Evolutionary conservation across 2,797 vertebrate species (phyloP), one percentile per base, ranked within the genome.

Genomic region (Valencia hispanica): DNA sequence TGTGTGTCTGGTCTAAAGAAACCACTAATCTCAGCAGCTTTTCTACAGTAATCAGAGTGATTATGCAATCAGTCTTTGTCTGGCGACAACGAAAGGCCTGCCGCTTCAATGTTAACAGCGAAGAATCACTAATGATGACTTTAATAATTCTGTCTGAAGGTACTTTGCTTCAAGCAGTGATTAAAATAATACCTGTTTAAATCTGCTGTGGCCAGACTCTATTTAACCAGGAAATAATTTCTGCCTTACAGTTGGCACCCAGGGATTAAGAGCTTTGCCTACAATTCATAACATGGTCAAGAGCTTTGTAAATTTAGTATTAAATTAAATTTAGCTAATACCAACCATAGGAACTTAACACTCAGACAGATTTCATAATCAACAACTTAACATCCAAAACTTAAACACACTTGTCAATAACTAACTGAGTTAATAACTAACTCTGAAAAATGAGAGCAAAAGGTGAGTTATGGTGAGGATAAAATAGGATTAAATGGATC

Each of bases 41-140:
- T 79, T 51, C 59, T 20, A 36, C 59, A 85, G 55, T 75, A 83
- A 89, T 84, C 74, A 86, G 39, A 53, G 14, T 63, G 73, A 87
- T 88, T 83, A 79, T 50, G 79, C 75, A 78, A 80, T 84, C 80
- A 79, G 45, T 83, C 45, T 70, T 66, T 72, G 68, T 79, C 68
- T 57, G 75, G 73, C 48, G 50, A 84, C 63, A 74, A 30, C 86
- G 73, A 70, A 83, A 55, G 75, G 76, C 79, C 70, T 86, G 48
- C 43, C 68, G 75, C 80, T 78, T 84, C 36, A 76, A 75, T 76
- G 68, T 69, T 75, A 85, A 74, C 73, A 80, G 76, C 74, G 74
- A 71, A 81, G 68, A 41, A 87, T 83, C 76, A 63, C 73, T 72
- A 72, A 72, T 75, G 70, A 72, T 17, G 61, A 45, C 41, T 39